Percentiles rank a stretch among this genome's conserved stretches.
These are phyloP conservation scores for Andrena trimmerana DNA, from an alignment of 2,888 invertebrate genomes.

Conservation along the genomic window DNA sequence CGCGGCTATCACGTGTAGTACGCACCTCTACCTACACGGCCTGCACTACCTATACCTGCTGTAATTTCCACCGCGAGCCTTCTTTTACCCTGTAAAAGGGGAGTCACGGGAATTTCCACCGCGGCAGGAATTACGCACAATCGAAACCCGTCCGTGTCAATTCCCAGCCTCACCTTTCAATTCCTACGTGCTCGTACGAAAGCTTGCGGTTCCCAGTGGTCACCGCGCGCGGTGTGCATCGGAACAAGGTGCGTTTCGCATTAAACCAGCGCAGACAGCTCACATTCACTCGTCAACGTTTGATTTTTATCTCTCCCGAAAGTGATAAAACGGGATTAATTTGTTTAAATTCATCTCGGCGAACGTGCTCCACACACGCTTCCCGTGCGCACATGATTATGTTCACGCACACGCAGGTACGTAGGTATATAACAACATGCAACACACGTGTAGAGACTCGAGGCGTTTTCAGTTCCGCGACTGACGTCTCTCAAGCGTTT, in stretches of 20 bases:
- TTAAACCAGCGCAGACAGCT: background rate
- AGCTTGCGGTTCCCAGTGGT: no score
- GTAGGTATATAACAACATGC: no score
- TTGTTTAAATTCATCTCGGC: background rate
- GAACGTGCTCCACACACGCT: background rate
- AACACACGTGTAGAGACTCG: no score
- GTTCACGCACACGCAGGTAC: no score
- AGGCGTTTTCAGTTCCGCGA: no score
- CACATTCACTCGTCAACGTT: background rate
- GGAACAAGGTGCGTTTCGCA: no score
- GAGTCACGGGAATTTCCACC: conserved; percentile 32
- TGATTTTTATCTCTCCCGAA: no score
- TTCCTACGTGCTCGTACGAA: no score
- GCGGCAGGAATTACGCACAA: background rate
- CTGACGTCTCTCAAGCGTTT: no score
- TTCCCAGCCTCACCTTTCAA: background rate
- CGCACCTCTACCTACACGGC: conserved; percentile 8
- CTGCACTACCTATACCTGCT: background rate
- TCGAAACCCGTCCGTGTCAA: background rate
- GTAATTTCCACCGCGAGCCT: conserved; percentile 8
- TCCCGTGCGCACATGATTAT: background rate
- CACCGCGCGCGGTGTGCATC: no score
- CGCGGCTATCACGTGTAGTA: background rate
- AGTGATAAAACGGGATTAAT: background rate
- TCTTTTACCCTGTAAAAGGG: conserved; percentile 16